A percentile compares a stretch with the other conserved stretches of the same genome.
Conservation (phyloP, 2,797 vertebrate genomes). For the Rousettus madagascariensis region DNA sequence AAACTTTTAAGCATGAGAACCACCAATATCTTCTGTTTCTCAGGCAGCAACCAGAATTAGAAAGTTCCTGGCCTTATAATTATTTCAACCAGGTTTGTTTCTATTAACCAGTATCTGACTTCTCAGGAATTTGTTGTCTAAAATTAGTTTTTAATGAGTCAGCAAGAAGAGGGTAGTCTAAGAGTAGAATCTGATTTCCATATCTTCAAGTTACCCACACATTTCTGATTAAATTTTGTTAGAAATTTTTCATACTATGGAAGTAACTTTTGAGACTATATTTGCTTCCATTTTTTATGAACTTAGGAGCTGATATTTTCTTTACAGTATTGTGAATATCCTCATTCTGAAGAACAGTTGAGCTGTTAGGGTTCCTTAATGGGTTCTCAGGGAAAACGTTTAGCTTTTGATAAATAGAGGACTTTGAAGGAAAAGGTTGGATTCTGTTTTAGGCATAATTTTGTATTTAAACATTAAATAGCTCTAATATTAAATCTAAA, state of each 20-base stretch:
- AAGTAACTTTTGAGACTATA: not conserved
- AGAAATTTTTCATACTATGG: not conserved
- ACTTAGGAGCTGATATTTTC: not conserved
- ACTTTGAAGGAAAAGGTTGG: not conserved
- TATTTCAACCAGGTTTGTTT: not conserved
- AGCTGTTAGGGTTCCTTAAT: not conserved
- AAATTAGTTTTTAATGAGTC: not conserved
- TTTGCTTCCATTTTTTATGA: not conserved
- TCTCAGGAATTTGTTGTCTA: not conserved
- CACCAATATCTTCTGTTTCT: not conserved
- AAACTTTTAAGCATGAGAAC: not conserved
- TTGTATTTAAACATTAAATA: constrained; percentile 11
- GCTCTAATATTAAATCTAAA: constrained; percentile 33
- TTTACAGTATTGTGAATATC: constrained; percentile 13
- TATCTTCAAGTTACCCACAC: not conserved
- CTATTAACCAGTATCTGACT: not conserved
- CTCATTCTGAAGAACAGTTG: constrained; percentile 16
- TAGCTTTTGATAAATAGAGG: not conserved
- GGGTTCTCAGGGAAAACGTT: not conserved
- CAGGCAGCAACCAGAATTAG: not conserved
- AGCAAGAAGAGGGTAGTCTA: not conserved
- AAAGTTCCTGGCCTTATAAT: not conserved
- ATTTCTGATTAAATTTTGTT: constrained; percentile 25
- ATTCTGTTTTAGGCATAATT: constrained; percentile 18
- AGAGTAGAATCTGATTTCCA: not conserved